A percentile compares a stretch with the other conserved stretches of the same genome.
Conservation (phyloP, 2,888 invertebrate species). For the Cerastis rubricosa region DNA sequence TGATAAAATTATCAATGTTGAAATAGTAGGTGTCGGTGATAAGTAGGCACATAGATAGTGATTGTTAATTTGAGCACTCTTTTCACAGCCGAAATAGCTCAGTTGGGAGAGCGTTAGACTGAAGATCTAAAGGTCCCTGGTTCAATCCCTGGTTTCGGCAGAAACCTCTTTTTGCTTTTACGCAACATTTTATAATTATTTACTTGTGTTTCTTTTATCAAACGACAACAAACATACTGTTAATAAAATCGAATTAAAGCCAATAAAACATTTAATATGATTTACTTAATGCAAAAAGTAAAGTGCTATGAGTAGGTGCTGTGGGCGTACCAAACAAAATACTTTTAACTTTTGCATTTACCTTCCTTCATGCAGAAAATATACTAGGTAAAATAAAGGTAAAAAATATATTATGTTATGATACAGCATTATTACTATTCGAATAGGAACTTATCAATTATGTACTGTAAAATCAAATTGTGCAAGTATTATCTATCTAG, state of each 20-base stretch:
- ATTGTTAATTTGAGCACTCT: neutral
- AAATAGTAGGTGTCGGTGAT: neutral
- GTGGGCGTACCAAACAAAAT: neutral
- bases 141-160: constrained; percentile 82
- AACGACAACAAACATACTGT: neutral
- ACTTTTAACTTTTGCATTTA: neutral
- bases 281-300: neutral
- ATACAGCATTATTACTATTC: neutral
- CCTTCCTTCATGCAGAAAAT: neutral
- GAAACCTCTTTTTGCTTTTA: constrained; percentile 9
- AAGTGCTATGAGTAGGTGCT: neutral
- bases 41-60: neutral
- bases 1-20: neutral
- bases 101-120: constrained; percentile 85
- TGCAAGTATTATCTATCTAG: neutral
- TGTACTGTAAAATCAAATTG: neutral
- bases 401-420: neutral
- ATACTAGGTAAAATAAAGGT: neutral
- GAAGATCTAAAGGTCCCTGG: constrained; percentile 83
- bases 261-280: neutral
- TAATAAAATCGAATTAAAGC: neutral
- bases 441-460: neutral
- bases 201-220: neutral
- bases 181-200: neutral
- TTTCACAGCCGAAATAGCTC: constrained; percentile 82